Percentiles rank a stretch among this genome's conserved stretches.
Conservation (phyloP, 2,888 invertebrate genomes). For the Hypena proboscidalis region DNA sequence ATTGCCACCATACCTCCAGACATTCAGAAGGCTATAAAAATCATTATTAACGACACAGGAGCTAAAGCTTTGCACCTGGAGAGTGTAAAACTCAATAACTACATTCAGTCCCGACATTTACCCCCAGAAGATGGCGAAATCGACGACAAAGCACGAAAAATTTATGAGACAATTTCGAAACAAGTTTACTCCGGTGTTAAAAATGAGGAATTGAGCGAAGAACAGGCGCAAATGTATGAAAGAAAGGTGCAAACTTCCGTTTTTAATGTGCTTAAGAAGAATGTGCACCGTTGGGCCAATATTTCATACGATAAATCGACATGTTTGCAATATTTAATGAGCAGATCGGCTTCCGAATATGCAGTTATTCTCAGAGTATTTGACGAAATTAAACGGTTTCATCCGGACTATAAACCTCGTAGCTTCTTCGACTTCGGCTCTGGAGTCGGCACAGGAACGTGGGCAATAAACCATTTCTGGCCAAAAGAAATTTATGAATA, state of each 20-base stretch:
- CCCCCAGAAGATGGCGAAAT: conserved; percentile 87
- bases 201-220: conserved; percentile 52
- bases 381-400: conserved; percentile 88
- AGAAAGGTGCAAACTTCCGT: conserved; percentile 82
- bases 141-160: conserved; percentile 68
- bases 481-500: conserved; percentile 90
- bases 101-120: conserved; percentile 86
- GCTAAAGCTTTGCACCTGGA: conserved; percentile 83
- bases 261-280: conserved; percentile 83
- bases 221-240: conserved; percentile 70
- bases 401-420: conserved; percentile 89
- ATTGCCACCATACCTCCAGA: conserved; percentile 85
- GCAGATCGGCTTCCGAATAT: conserved; percentile 91
- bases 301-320: conserved; percentile 88
- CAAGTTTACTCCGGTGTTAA: conserved; percentile 46
- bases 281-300: conserved; percentile 90
- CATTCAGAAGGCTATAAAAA: conserved; percentile 84
- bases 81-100: conserved; percentile 82
- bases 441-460: conserved; percentile 93
- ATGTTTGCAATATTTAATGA: conserved; percentile 89
- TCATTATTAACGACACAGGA: conserved; percentile 84
- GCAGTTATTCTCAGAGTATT: conserved; percentile 89
- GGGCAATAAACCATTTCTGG: conserved; percentile 93
- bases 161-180: conserved; percentile 68
- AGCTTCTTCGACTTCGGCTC: conserved; percentile 96